Percentiles rank a stretch among this genome's conserved stretches.
These are phyloP conservation scores for Dysmachus trigonus DNA, from an alignment of 2,888 invertebrate genomes.

Conservation along the genomic window DNA sequence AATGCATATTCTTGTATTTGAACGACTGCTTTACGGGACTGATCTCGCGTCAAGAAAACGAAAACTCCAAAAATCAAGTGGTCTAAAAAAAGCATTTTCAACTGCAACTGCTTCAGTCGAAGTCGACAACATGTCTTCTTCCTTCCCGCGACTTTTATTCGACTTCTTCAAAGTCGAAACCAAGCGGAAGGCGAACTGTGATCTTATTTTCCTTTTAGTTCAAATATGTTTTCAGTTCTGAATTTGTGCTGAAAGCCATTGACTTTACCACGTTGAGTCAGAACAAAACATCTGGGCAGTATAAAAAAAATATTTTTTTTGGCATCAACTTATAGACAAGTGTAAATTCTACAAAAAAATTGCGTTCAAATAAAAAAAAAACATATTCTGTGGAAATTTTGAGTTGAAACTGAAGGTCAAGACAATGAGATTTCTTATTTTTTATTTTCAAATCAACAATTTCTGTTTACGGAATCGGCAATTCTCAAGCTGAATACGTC, in stretches of 20 bases:
- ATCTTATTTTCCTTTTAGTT: not conserved
- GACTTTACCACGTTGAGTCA: not conserved
- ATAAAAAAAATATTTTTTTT: not conserved
- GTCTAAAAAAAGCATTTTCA: not conserved
- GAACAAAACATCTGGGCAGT: not conserved
- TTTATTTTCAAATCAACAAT: not conserved
- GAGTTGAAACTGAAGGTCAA: not conserved
- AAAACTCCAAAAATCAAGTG: not conserved
- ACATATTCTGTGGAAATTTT: not conserved
- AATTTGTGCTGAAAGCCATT: not conserved
- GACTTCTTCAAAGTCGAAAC: not conserved
- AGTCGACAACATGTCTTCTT: not conserved
- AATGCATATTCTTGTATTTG: not conserved
- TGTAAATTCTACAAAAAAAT: not conserved
- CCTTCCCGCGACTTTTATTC: not conserved
- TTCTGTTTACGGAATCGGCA: not conserved
- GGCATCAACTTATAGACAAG: not conserved
- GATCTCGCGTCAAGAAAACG: not conserved
- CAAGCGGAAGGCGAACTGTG: not conserved
- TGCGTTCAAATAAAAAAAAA: not conserved
- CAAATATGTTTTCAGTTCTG: not conserved
- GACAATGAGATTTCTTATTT: not conserved
- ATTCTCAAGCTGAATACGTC: not conserved
- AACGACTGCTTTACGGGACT: not conserved
- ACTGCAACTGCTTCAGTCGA: not conserved